Evolutionary conservation across 2,113 vertebrate genomes (phyloP).

Genomic region (Tragelaphus buxtoni): DNA sequence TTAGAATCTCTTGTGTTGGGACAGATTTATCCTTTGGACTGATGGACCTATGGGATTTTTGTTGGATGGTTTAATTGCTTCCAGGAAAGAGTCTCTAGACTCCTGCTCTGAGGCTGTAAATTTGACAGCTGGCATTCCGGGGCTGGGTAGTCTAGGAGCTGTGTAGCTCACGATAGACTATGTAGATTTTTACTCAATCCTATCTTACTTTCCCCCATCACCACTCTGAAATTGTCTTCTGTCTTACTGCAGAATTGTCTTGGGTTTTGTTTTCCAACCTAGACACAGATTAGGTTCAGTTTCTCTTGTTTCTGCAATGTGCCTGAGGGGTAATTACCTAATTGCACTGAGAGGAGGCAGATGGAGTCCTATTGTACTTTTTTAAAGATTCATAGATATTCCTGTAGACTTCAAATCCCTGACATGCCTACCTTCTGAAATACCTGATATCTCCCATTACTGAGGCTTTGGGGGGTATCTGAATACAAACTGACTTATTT

Average conservation of each 20-base stretch:
- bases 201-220: not conserved
- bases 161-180: not conserved
- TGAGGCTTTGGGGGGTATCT: not conserved
- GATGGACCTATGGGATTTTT: not conserved
- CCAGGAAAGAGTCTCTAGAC: not conserved
- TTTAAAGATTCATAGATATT: not conserved
- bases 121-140: not conserved
- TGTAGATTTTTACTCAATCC: not conserved
- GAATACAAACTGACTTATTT: not conserved
- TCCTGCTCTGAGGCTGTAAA: not conserved
- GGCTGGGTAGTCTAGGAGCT: not conserved
- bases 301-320: not conserved
- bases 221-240: not conserved
- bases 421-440: not conserved
- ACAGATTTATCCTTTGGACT: not conserved
- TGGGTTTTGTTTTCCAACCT: not conserved
- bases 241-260: not conserved
- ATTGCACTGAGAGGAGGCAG: not conserved
- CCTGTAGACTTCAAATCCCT: not conserved
- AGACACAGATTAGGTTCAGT: not conserved
- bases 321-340: not conserved
- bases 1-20: not conserved
- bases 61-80: not conserved
- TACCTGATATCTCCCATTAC: not conserved
- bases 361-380: not conserved